Percentiles rank a stretch among this genome's conserved stretches.
Evolutionary conservation across 2,113 vertebrate species (phyloP).

Genomic region (human): DNA sequence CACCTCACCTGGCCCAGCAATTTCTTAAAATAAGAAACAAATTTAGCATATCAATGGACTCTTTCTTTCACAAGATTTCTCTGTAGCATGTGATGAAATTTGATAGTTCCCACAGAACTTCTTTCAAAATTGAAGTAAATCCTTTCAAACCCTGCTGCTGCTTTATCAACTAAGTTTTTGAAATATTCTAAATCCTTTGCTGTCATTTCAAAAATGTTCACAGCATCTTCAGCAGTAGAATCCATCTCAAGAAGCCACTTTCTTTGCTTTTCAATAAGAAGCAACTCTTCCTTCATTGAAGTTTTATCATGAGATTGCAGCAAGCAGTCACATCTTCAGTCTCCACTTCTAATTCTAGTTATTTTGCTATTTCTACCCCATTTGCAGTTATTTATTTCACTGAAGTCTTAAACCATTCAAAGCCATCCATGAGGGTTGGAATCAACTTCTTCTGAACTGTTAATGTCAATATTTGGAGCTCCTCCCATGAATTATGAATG

Average conservation of each 20-base stretch:
- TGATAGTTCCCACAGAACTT: background rate
- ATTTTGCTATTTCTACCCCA: background rate
- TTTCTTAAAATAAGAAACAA: background rate
- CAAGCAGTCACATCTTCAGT: background rate
- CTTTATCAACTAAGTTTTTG: background rate
- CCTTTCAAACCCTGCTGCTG: background rate
- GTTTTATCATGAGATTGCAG: background rate
- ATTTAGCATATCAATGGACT: background rate
- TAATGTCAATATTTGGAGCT: background rate
- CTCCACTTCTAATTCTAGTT: background rate
- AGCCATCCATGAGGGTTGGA: background rate
- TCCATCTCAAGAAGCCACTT: background rate
- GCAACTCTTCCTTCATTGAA: background rate
- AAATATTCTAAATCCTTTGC: background rate
- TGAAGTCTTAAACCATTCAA: background rate
- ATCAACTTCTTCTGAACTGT: background rate
- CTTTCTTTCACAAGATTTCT: background rate
- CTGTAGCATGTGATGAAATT: background rate
- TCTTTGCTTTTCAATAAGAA: background rate
- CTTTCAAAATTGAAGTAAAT: background rate
- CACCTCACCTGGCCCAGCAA: background rate
- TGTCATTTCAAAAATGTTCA: background rate
- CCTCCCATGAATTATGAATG: background rate
- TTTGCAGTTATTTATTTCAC: background rate
- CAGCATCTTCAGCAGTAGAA: background rate